Evolutionary conservation across 2,888 invertebrate genomes (phyloP).

Genomic region (Diarsia mendica): DNA sequence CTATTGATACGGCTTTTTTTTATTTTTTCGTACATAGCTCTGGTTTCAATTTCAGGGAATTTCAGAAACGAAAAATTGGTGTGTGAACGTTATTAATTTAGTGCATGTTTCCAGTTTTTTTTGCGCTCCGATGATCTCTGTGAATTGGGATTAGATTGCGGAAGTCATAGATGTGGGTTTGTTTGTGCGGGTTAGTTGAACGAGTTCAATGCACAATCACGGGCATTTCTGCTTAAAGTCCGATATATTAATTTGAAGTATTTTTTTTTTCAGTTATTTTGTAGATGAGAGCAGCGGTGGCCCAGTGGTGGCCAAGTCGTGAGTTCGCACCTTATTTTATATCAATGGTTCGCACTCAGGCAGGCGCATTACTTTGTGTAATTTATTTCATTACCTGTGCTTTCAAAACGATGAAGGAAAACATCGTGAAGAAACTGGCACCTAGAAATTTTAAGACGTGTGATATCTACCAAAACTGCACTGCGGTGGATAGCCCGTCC

Average conservation of each 20-base stretch:
- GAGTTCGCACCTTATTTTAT: too few relatives aligned
- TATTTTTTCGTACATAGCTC: conserved; percentile 41
- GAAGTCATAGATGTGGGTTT: conserved; percentile 24
- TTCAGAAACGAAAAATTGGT: conserved; percentile 51
- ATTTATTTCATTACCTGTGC: too few relatives aligned
- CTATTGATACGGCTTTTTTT: conserved; percentile 54
- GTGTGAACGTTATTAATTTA: conserved; percentile 58
- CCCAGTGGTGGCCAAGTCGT: too few relatives aligned
- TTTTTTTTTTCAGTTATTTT: too few relatives aligned
- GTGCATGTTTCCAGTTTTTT: conserved; percentile 39
- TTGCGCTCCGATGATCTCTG: conserved; percentile 46
- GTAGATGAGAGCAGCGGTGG: too few relatives aligned
- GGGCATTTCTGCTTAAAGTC: not conserved
- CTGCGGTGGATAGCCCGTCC: too few relatives aligned
- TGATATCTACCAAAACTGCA: too few relatives aligned
- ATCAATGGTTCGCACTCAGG: too few relatives aligned
- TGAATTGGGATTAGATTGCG: conserved; percentile 41
- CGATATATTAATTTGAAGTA: not conserved
- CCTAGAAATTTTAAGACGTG: too few relatives aligned
- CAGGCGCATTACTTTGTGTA: too few relatives aligned
- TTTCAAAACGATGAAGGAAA: too few relatives aligned
- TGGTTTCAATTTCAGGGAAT: conserved; percentile 58
- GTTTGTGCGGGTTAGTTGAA: conserved; percentile 9
- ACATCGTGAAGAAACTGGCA: too few relatives aligned
- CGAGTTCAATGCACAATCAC: not conserved